phyloP scores from a whole-genome alignment of 2,797 vertebrate genomes.

The Antrozous pallidus region DNA sequence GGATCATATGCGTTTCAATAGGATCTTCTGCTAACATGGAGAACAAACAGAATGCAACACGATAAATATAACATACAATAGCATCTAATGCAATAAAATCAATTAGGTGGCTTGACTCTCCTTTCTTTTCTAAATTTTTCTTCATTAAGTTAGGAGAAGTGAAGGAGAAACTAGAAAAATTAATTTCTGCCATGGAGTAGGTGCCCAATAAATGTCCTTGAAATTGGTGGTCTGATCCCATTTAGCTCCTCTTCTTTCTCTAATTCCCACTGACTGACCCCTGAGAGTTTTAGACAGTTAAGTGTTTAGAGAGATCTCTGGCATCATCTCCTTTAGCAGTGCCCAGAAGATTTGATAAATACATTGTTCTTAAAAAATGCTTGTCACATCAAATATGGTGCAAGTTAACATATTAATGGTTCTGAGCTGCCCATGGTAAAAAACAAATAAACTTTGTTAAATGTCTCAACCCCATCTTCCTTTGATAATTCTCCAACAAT shows the following conservation, averaged over 20 bases:
- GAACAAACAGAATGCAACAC: not conserved
- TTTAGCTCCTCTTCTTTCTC: not conserved
- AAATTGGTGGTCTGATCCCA: not conserved
- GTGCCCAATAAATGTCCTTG: not conserved
- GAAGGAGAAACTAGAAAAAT: slow-evolving; percentile 4
- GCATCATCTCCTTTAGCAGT: not conserved
- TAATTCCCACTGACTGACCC: not conserved
- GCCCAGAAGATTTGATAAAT: not conserved
- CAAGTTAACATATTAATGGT: not conserved
- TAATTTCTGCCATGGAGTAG: not conserved
- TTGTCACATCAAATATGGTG: not conserved
- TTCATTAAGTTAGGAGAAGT: not conserved
- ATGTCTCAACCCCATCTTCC: not conserved
- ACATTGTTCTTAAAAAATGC: not conserved
- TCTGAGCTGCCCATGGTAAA: not conserved
- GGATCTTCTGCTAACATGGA: not conserved
- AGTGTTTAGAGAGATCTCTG: not conserved
- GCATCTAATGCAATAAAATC: not conserved
- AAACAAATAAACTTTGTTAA: not conserved
- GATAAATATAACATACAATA: not conserved
- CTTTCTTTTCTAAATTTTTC: slow-evolving; percentile 5
- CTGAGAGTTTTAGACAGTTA: not conserved
- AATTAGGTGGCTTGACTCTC: not conserved
- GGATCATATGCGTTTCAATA: not conserved
- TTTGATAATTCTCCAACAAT: no score